Base-by-base conservation (phyloP, 1,140 invertebrate species). In the Anastatus disparis region DNA sequence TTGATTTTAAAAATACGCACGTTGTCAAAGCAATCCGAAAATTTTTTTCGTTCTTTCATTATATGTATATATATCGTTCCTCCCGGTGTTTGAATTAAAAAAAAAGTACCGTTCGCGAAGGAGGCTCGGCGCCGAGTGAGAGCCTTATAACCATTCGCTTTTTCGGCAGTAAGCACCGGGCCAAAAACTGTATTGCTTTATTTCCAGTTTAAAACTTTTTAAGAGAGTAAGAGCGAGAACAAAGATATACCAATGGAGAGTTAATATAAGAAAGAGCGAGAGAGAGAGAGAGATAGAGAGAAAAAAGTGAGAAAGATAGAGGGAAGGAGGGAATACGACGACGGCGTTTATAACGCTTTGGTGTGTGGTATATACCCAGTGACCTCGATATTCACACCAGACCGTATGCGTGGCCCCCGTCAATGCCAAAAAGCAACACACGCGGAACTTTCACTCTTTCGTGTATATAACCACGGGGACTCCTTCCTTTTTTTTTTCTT, bases 391-490 rank as follows among this genome's bases (percentile, higher is more conserved):
- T 74, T 61, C 78, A 76, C 62, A 58, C 63, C 29, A 53, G 66
- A 48, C 26, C 29, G 29, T 42, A 20, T 40, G 38, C 15, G 17
- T 29, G 76, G 77, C 74, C 79, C 48, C 31, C 20, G 50, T 55
- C 84, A 84, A 84, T 84, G 82, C 83, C 83, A 82, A 85, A 84
- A 85, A 83, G 78, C 71, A 48, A 62, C 61, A 40, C 76, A 68
- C 74, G 69, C 66, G 70, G 76, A 83, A 85, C 83, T 85, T 85
- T 85, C 82, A 85, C 84, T 84, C 82, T 83, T n/a, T 79, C 77
- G 63, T 6, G 24, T 31, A n/a, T 27, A 26, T n/a, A n/a, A n/a
- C n/a, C n/a, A n/a, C n/a, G n/a, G n/a, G n/a, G n/a, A n/a, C n/a
- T 4, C 35, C 4, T 29, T 38, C 31, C 12, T 55, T 31, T 31